Evolutionary conservation across 1,140 invertebrate genomes (phyloP), one percentile per base, ranked within the genome.

Genomic region (Leucophenga varia): DNA sequence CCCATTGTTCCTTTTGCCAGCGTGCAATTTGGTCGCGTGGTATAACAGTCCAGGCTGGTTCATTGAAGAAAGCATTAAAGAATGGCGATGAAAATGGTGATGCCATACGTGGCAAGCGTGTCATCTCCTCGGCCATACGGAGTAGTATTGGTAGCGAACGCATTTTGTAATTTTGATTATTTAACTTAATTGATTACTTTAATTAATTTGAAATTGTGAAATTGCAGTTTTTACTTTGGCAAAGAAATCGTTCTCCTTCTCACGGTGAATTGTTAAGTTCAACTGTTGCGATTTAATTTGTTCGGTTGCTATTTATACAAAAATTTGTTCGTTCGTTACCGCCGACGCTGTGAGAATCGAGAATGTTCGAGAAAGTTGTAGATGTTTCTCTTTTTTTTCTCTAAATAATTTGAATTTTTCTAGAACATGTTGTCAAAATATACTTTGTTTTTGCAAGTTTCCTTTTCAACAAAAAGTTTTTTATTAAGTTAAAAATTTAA

Each of bases 71-170:
- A 28, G 57, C 40, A 12, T 70, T 61, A 21, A 65, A 57, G n/a
- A 44, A 32, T n/a, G 48, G 43, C 12, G 43, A 43, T 9, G 41
- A 44, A 17, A 44, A 44, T 0, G 61, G 56, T 4, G 61, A 43
- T 32, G 39, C n/a, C 2, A 63, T 17, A 5, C 63, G 64, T 12
- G 68, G 58, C 55, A 71, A 40, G 0, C 67, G 53, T 7, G 51
- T 21, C 47, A 72, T 53, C 38, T 71, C 67, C 59, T 72, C 68
- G n/a, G 68, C 67, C 59, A 72, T 55, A 16, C 68, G 63, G 37
- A 55, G 37, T 21, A 71, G 49, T 53, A 68, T 65, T 1, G 68
- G 68, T 31, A 72, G 41, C 20, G 68, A 56, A 50, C 68, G 68
- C 68, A 72, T 72, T 31, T 8, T 54, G 12, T 8, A 34, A 20